Base-by-base conservation (phyloP, 2,888 invertebrate genomes). In the Linyphia triangularis region DNA sequence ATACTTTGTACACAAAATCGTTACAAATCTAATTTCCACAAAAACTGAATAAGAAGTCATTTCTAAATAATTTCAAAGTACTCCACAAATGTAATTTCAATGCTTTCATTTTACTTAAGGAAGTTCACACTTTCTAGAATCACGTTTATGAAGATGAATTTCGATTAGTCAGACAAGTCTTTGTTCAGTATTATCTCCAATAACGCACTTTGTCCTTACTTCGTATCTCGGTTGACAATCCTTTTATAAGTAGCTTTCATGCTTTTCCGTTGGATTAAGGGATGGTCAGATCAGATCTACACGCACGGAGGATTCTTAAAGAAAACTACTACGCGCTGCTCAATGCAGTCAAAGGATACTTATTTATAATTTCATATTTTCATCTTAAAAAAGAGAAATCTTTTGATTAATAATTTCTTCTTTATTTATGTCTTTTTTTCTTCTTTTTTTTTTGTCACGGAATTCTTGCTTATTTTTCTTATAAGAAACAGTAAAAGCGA, bases 201-300 rank as follows among this genome's bases (percentile, higher is more conserved):
- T 57, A 61, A 77, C 40, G 63, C 37, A 63, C n/a, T 24, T 10
- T 77, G 79, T 81, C 59, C 81, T 79, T 51, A 67, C 26, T 30
- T 40, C 63, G 2, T 59, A 28, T 26, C 40, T 70, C 57, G 33
- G 24, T 43, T 65, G 65, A 40, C 65, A 65, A 51, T 22, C 69
- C 65, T 57, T 81, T 57, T 57, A 82, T 33, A 19, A 61, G 24
- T 37, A 63, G 26, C 30, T 72, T 79, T 79, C 70, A 69, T 43
- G 30, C 43, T 19, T 33, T 6, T 24, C n/a, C 51, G 67, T 24
- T 9, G 85, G 85, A 85, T 85, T 85, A 85, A 63, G 33, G 51
- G 33, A 30, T 70, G 78, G 78, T 85, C 69, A 78, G 85, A 85
- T 85, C n/a, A 13, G 85, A 37, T 78, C 24, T 37, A 69, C 59